Evolutionary conservation across 1,140 invertebrate species (phyloP), one percentile per base, ranked within the genome.

Genomic region (Listronotus bonariensis): DNA sequence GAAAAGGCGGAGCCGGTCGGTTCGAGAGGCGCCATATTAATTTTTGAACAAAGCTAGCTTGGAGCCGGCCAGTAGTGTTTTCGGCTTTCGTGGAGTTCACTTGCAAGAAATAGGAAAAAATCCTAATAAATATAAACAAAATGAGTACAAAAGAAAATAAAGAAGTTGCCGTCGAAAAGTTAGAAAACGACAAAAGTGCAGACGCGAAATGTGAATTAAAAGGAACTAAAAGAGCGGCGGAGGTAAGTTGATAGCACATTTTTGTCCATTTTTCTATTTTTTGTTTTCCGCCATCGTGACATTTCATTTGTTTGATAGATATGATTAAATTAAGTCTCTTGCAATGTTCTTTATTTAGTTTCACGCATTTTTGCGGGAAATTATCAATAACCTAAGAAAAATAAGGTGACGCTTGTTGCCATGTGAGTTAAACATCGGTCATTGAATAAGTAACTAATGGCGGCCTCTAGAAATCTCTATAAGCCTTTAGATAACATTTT

Each of bases 121-220:
- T 77, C 79, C 79, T 64, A 77, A 73, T 78, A 78, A 82, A 80
- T 79, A 80, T 76, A 81, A 81, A 81, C 76, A 83, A 87, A 82
- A 92, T 92, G 90, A 92, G 90, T 86, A 85, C 89, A 81, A 91
- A 89, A 83, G 89, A 90, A 82, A 91, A 90, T 82, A 90, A 89
- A 81, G 89, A 92, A 83, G 89, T 91, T 78, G 89, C 87, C 68
- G 88, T 91, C 60, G 89, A 91, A 80, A 92, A 92, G 84, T 82
- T 84, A 70, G 88, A 89, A 77, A 90, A 88, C 80, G 89, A 90
- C 78, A 90, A 90, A 82, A 79, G 81, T 61, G 80, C 74, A 48
- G 89, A 91, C 79, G 85, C 86, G 42, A 92, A 92, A 83, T 88
- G 87, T 78, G 89, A 91, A 75, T 83, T 92, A 72, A 92, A 92